These are phyloP conservation scores for Onthophagus sagittarius DNA, from an alignment of 2,888 invertebrate genomes.

Conservation along the genomic window DNA sequence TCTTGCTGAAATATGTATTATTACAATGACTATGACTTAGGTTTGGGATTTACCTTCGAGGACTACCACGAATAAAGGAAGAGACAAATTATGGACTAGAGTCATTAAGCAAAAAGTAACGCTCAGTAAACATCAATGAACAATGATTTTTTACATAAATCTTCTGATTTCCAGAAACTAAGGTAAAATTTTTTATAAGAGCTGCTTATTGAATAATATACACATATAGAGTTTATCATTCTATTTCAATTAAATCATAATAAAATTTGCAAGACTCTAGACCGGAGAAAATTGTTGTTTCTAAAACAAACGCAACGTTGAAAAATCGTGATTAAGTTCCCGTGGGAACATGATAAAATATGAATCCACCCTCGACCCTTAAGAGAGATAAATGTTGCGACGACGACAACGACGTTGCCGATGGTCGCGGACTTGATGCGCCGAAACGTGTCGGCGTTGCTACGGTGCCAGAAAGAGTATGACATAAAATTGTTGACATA, in stretches of 20 bases:
- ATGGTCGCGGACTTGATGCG: neutral
- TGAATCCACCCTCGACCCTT: neutral
- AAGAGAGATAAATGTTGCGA: neutral
- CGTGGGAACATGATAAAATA: neutral
- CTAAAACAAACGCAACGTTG: neutral
- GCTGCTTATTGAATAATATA: too few species aligned
- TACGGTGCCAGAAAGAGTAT: neutral
- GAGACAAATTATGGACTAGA: too few species aligned
- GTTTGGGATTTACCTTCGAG: too few species aligned
- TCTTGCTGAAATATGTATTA: too few species aligned
- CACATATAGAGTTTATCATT: too few species aligned
- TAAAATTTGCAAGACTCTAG: neutral
- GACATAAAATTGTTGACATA: neutral
- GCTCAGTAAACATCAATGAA: too few species aligned
- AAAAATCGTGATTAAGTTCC: neutral
- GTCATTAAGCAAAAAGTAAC: too few species aligned
- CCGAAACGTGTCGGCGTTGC: neutral
- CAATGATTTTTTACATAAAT: too few species aligned
- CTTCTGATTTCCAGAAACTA: too few species aligned
- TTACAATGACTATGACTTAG: too few species aligned
- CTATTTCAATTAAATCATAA: neutral
- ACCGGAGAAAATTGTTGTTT: neutral
- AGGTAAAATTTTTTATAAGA: too few species aligned
- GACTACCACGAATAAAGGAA: too few species aligned
- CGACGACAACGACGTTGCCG: neutral